Base-by-base conservation (phyloP, 2,113 vertebrate genomes). In the Formicarius rufipectus region DNA sequence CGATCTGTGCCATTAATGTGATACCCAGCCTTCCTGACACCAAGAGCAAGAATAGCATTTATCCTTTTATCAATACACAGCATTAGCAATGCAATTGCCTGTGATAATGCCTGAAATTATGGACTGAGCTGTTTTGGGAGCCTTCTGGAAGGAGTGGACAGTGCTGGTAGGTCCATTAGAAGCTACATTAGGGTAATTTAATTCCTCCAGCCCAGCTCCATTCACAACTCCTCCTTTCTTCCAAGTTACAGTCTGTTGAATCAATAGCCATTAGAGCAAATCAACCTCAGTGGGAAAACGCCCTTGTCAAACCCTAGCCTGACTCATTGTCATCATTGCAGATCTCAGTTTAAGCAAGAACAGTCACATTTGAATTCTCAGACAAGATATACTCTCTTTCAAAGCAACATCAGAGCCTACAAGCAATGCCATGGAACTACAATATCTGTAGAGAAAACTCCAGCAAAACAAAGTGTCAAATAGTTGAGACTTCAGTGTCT, bases 231-330 rank as follows among this genome's bases (percentile, higher is more conserved):
- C 73, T 94, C n/a, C 87, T 90, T 95, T 95, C 71, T 89, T 96
- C 77, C 85, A 66, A 82, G 84, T 79, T 90, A 84, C 53, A 89
- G 77, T 94, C 95, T 94, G 74, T 89, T 94, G 96, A 96, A 96
- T 97, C 95, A 96, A 97, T 96, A 97, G 86, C 90, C 94, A 91
- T 96, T 96, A 96, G 30, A 94, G 81, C 71, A 95, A 95, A 96
- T 89, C 87, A 86, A 35, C 77, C 84, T 87, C 89, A 87, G 74
- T 72, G 71, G 90, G 85, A 93, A 95, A 95, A 93, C 8, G 40
- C 80, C 90, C 77, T 81, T 92, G 74, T 90, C 87, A 92, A 96
- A 89, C 35, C 24, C 2, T 67, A 84, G 78, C 19, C 72, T 94
- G 91, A 79, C 67, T 95, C 85, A 85, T 15, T 82, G 64, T 40